Percentiles rank a stretch among this genome's conserved stretches.
These are phyloP conservation scores for Cephonodes hylas DNA, from an alignment of 2,888 invertebrate species.

Conservation along the genomic window DNA sequence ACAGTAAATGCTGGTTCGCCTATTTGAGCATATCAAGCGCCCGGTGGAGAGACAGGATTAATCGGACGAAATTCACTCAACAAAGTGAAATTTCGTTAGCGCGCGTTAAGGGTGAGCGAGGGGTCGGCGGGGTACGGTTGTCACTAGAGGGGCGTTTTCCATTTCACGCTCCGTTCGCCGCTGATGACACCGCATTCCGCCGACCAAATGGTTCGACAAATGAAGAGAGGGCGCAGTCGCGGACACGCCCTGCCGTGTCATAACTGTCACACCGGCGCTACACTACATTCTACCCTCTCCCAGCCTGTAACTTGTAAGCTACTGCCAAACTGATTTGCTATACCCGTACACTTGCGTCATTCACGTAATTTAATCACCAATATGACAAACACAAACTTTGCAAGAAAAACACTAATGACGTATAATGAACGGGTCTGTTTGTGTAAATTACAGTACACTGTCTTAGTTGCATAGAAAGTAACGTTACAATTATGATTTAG, in stretches of 20 bases:
- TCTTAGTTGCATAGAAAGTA: neutral
- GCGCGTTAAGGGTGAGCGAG: conserved; percentile 52
- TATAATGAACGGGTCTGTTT: neutral
- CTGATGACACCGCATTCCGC: conserved; percentile 80
- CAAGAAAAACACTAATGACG: neutral
- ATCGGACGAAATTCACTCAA: conserved; percentile 46
- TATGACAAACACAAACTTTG: neutral
- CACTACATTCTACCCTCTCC: neutral
- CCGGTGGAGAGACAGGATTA: conserved; percentile 36
- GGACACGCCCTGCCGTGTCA: conserved; percentile 74
- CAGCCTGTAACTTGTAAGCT: neutral
- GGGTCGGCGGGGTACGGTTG: conserved; percentile 47
- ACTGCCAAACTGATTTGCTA: neutral
- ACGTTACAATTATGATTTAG: conserved; percentile 6
- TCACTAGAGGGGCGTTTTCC: conserved; percentile 77
- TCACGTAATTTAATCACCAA: neutral
- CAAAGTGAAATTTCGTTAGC: conserved; percentile 73
- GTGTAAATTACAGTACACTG: neutral
- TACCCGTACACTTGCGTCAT: neutral
- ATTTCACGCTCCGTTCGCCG: conserved; percentile 77
- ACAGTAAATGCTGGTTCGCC: conserved; percentile 39
- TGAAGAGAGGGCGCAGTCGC: conserved; percentile 71
- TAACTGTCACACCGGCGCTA: conserved; percentile 65
- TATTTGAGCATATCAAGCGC: conserved; percentile 50
- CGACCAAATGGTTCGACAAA: conserved; percentile 79